Base-by-base conservation (phyloP, 2,797 vertebrate genomes). In the Semotilus atromaculatus region DNA sequence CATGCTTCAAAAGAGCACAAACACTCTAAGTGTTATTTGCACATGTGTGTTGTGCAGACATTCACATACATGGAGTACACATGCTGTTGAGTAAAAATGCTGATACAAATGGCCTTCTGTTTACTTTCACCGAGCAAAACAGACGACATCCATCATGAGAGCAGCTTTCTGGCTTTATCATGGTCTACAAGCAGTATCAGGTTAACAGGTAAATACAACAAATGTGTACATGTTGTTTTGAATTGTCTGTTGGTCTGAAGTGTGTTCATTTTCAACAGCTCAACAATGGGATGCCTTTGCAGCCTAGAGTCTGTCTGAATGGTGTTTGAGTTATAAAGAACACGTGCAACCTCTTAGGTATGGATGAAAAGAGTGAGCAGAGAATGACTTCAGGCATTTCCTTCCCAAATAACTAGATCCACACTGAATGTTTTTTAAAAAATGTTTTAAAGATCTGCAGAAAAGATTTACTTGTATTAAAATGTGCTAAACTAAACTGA, bases 1-100 rank as follows among this genome's bases (percentile, higher is more conserved):
- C 90, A 87, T 89, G 79, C 88, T 90, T 92, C 90, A 90, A 90
- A 92, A 87, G 85, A 87, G 83, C 51, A 82, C 58, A 90, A 88
- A 70, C 23, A 80, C 81, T 86, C 82, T 34, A 82, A 70, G 81
- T 38, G 62, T 31, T 62, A n/a, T 84, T 58, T 45, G 9, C 78
- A 67, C 62, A 80, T 38, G 88, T 34, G 75, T 68, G 58, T 21
- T 75, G 26, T 19, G 62, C 38, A 80, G 45, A 21, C 58, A 8
- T 72, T 72, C 68, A 43, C 84, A 80, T 67, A 58, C 73, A 45
- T 80, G 31, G 2, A 14, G 70, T 19, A 73, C 55, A 51, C 43
- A 72, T 55, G 51, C 45, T 14, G 45, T 48, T 58, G 38, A 68
- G 36, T 19, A 26, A 48, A 74, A 66, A n/a, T 6, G 16, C 16